Base-by-base conservation (phyloP, 2,113 vertebrate species). In the Ictidomys tridecemlineatus region DNA sequence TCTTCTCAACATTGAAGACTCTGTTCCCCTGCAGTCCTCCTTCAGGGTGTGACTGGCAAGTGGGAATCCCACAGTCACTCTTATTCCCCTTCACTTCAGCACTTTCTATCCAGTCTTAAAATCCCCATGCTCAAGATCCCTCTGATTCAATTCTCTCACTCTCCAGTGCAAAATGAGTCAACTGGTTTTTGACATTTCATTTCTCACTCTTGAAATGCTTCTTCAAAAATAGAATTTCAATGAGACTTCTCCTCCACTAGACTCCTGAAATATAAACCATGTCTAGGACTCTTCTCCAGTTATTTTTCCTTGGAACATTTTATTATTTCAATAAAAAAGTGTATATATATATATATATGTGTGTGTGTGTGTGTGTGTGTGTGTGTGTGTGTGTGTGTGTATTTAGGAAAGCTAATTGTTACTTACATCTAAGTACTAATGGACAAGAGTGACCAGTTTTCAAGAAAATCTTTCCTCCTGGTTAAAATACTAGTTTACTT, bases 161-260 rank as follows among this genome's bases (percentile, higher is more conserved):
- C 30, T 79, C 39, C n/a, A 58, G 20, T 34, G 17, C 91, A 63
- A 87, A 79, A 74, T 34, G 4, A 53, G 22, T 34, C 76, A 83
- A 28, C 37, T 65, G 53, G 0, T 88, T 80, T 65, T 85, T 84
- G 42, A 65, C 10, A 84, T n/a, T 45, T 67, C 34, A 4, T 58
- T 76, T 51, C 82, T 94, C 17, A 82, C 56, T 95, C 45, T 74
- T 79, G 82, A 90, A 96, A 70, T 58, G 69, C 18, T 53, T 65
- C 74, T 89, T 83, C 8, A 42, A 82, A 83, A 95, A 32, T 1
- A 34, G 32, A 84, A 42, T 18, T 30, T 34, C 30, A 8, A 32
- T 48, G 58, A 80, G 67, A 85, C 10, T 1, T 93, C 28, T 80
- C 18, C 53, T 87, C 0, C 34, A 13, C 20, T 9, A 58, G 70